phyloP scores from a whole-genome alignment of 1,140 invertebrate genomes.

The Aplysia californica region DNA sequence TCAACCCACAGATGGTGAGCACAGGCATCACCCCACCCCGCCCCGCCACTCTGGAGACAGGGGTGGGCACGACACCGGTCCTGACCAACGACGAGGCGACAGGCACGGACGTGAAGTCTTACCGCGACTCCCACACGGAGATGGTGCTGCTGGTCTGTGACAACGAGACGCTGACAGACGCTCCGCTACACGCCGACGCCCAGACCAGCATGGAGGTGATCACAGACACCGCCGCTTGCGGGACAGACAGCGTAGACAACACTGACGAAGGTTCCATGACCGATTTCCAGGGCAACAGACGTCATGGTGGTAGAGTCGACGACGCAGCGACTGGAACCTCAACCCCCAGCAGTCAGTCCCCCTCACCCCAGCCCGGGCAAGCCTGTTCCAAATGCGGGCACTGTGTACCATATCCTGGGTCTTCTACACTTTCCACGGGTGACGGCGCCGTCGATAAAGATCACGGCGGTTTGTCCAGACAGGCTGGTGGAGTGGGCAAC shows the following conservation, averaged over 20 bases:
- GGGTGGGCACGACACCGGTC: slow-evolving; percentile 49
- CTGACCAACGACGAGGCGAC: slow-evolving; percentile 53
- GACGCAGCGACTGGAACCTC: not conserved
- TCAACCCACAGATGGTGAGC: slow-evolving; percentile 45
- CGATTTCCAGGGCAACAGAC: not conserved
- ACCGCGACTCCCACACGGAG: slow-evolving; percentile 46
- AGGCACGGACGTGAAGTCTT: slow-evolving; percentile 46
- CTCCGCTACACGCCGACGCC: slow-evolving; percentile 42
- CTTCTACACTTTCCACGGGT: too few species aligned
- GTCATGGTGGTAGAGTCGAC: too few species aligned
- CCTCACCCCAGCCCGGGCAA: slow-evolving; percentile 18
- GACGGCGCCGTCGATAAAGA: not conserved
- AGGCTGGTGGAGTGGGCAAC: too few species aligned
- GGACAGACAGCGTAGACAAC: slow-evolving; percentile 35
- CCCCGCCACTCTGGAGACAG: slow-evolving; percentile 51
- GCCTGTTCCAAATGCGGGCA: slow-evolving; percentile 14
- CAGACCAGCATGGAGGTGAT: slow-evolving; percentile 49
- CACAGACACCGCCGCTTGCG: slow-evolving; percentile 44
- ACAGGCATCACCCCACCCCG: slow-evolving; percentile 53
- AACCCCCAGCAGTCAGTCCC: slow-evolving; percentile 9
- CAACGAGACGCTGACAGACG: slow-evolving; percentile 58
- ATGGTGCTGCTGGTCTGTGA: slow-evolving; percentile 46
- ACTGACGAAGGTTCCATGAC: slow-evolving; percentile 32
- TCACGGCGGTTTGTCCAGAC: too few species aligned
- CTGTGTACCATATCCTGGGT: too few species aligned